Evolutionary conservation across 2,888 invertebrate genomes (phyloP).

Genomic region (Phengaris alcon): DNA sequence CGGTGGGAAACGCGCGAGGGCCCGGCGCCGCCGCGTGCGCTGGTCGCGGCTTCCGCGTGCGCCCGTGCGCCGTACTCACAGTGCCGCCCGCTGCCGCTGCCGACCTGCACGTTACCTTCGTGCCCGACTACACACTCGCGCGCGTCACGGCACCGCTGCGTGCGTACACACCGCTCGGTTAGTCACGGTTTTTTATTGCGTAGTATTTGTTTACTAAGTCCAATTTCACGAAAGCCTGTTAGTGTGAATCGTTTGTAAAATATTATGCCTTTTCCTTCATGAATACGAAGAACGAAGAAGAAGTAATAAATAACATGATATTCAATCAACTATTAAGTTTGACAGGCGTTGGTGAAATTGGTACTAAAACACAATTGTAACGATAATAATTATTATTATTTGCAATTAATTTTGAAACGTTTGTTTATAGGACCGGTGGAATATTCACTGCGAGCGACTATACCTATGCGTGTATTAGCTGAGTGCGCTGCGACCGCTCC

Average conservation of each 20-base stretch:
- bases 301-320: no score
- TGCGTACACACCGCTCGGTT: not conserved
- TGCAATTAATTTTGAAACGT: not conserved
- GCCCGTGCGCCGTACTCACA: slow-evolving; percentile 56
- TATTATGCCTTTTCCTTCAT: no score
- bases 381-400: not conserved
- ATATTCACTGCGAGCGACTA: slow-evolving; percentile 48
- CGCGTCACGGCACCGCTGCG: slow-evolving; percentile 48
- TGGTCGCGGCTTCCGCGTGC: slow-evolving; percentile 61
- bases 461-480: slow-evolving; percentile 51
- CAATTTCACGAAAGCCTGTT: no score
- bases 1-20: slow-evolving; percentile 54
- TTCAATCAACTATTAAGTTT: no score
- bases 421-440: slow-evolving; percentile 42
- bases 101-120: slow-evolving; percentile 53
- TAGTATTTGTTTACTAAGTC: no score
- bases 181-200: not conserved
- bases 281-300: no score
- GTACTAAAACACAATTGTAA: no score
- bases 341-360: no score
- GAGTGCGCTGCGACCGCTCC: slow-evolving; percentile 51
- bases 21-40: slow-evolving; percentile 55
- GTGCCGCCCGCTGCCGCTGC: slow-evolving; percentile 60
- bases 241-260: no score
- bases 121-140: slow-evolving; percentile 59